phyloP scores from a whole-genome alignment of 37 sponge, comb jelly and placozoan genomes.

The Oscarella lobularis region DNA sequence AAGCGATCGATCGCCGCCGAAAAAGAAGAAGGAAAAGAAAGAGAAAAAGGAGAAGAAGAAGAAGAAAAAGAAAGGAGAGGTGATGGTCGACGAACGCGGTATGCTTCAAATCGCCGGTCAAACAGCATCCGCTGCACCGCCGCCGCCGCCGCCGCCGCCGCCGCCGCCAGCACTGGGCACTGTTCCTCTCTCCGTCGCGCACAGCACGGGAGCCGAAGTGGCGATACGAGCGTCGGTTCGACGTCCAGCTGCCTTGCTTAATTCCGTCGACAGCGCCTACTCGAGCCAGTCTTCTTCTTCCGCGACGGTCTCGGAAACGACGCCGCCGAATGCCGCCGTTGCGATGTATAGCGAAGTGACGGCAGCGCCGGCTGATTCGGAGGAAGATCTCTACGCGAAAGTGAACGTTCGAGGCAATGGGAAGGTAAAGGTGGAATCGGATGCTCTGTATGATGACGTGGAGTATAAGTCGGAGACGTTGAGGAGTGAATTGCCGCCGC shows the following conservation, averaged over 20 bases:
- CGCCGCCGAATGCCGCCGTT: not conserved
- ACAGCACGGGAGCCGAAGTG: not conserved
- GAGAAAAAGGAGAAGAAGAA: not conserved
- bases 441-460: not conserved
- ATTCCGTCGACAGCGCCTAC: not conserved
- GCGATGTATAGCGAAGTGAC: not conserved
- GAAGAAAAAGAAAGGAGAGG: not conserved
- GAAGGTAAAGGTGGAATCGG: not conserved
- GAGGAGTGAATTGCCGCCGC: not conserved
- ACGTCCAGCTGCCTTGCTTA: not conserved
- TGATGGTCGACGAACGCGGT: not conserved
- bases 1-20: not conserved
- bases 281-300: not conserved
- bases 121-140: not conserved
- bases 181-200: too few species aligned
- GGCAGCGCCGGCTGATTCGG: not conserved
- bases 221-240: not conserved
- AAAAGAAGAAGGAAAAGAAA: not conserved
- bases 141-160: not conserved
- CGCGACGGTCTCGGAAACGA: not conserved
- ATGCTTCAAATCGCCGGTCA: not conserved
- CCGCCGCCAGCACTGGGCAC: too few species aligned
- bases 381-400: not conserved
- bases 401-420: too few species aligned
- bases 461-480: not conserved